A percentile compares a stretch with the other conserved stretches of the same genome.
Conservation (phyloP, 2,888 invertebrate species). For the Digitonthophagus gazella region DNA sequence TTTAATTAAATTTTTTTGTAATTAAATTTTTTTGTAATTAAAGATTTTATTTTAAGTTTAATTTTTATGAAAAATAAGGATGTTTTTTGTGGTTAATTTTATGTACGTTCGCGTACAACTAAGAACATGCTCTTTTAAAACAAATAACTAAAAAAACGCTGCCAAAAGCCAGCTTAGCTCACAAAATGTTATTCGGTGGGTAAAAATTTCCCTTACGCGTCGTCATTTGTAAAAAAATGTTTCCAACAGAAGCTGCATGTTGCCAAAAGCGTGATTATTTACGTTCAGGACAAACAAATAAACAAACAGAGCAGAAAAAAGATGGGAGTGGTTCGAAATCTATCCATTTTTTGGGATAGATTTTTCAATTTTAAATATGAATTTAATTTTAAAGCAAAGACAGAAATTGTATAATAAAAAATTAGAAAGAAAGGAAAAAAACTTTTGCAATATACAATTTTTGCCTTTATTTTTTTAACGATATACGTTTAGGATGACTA, state of each 20-base stretch:
- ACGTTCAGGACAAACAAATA: background rate
- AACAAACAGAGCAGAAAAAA: background rate
- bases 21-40: no score
- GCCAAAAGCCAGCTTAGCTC: background rate
- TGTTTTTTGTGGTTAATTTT: background rate
- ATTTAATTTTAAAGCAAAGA: background rate
- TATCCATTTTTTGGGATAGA: conserved; percentile 10
- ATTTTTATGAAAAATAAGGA: no score
- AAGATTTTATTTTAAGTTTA: background rate
- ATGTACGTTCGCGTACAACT: background rate
- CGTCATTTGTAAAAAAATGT: background rate
- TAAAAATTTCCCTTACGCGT: background rate
- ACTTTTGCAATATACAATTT: conserved; percentile 33
- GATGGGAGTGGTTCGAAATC: background rate
- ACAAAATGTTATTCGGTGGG: background rate
- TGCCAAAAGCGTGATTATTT: background rate
- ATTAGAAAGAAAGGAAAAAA: conserved; percentile 15
- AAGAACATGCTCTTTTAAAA: background rate
- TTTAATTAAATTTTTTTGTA: no score
- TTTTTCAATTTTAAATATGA: background rate
- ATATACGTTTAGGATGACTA: conserved; percentile 48
- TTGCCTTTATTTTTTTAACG: conserved; percentile 24
- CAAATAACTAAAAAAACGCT: background rate
- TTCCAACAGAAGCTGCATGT: background rate
- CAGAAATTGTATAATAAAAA: background rate